These are phyloP conservation scores for Thymelicus acteon DNA, from an alignment of 2,888 invertebrate genomes.

Conservation along the genomic window DNA sequence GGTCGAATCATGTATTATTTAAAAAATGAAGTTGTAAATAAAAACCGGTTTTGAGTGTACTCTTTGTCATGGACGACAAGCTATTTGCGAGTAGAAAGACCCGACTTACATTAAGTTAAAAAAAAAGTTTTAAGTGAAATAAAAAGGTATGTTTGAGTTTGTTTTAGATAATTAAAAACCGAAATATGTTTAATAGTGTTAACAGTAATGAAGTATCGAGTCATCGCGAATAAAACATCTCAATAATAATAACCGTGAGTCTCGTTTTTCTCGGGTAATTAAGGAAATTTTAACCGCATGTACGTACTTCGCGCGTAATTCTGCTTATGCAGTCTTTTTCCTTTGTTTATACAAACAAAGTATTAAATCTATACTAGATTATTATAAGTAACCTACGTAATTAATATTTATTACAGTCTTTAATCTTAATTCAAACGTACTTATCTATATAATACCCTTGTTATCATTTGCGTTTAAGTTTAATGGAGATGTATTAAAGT, in stretches of 20 bases:
- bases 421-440: background rate
- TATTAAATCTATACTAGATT: background rate
- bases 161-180: too few species aligned
- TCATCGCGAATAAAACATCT: too few species aligned
- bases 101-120: background rate
- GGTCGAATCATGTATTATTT: too few species aligned
- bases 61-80: background rate
- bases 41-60: background rate
- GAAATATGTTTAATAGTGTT: too few species aligned
- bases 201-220: too few species aligned
- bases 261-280: background rate
- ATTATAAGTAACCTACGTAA: background rate
- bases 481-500: too few species aligned
- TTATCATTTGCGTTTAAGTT: background rate
- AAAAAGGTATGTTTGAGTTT: background rate
- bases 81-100: background rate
- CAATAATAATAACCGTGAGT: background rate
- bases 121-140: background rate
- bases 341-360: background rate
- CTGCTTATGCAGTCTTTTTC: background rate
- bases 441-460: background rate
- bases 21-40: background rate
- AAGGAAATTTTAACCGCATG: conserved; percentile 10
- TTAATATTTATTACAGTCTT: background rate
- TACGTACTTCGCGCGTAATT: background rate